These are phyloP conservation scores for Atherix ibis DNA, from an alignment of 2,888 invertebrate species.

Conservation along the genomic window DNA sequence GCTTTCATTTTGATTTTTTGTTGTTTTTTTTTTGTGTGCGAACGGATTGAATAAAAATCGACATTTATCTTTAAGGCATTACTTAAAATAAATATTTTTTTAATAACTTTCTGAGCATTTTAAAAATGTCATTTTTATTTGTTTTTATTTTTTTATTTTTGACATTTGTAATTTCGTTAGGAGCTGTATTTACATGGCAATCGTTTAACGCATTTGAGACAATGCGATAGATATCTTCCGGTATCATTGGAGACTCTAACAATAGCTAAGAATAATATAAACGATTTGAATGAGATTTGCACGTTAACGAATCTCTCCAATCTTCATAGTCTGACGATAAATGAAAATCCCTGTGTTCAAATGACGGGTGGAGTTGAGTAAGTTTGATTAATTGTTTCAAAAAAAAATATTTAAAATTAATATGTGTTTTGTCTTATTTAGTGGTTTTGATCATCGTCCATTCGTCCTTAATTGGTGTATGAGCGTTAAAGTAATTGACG, in stretches of 20 bases:
- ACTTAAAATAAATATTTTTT: no score
- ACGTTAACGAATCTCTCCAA: slow-evolving; percentile 60
- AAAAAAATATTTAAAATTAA: slow-evolving; percentile 2
- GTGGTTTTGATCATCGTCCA: slow-evolving; percentile 82
- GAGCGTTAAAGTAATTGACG: slow-evolving; percentile 74
- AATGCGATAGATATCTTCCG: slow-evolving; percentile 72
- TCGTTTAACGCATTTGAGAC: slow-evolving; percentile 62
- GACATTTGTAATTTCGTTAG: slow-evolving; percentile 37
- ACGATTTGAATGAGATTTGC: slow-evolving; percentile 73
- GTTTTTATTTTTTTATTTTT: no score
- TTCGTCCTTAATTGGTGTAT: slow-evolving; percentile 89
- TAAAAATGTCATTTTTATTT: no score
- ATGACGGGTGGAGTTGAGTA: slow-evolving; percentile 65
- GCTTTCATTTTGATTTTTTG: no score
- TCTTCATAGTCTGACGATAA: slow-evolving; percentile 67
- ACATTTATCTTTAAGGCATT: no score
- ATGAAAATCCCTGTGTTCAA: slow-evolving; percentile 74
- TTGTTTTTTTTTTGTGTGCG: no score
- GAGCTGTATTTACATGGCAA: slow-evolving; percentile 75
- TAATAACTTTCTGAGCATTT: no score
- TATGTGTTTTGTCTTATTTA: slow-evolving; percentile 28
- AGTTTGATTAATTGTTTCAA: slow-evolving; percentile 12
- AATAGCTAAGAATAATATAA: slow-evolving; percentile 66
- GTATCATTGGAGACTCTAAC: slow-evolving; percentile 56
- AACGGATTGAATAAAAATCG: no score